These are phyloP conservation scores for Halocynthia aurantium DNA, from an alignment of 23 tunicate species.

Conservation along the genomic window DNA sequence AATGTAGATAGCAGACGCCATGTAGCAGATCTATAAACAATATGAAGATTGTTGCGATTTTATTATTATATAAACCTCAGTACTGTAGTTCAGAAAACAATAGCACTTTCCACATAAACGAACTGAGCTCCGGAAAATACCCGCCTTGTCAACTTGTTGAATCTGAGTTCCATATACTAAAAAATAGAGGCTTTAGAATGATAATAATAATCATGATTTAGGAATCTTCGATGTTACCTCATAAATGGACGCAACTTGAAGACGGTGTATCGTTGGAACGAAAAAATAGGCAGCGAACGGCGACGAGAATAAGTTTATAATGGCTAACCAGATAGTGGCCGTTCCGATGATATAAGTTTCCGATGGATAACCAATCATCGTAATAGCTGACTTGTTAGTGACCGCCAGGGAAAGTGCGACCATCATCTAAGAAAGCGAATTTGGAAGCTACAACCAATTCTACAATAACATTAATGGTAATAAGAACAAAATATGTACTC, in stretches of 20 bases:
- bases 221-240: slow-evolving; percentile 14
- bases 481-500: neutral
- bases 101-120: too few relatives aligned
- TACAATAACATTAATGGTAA: neutral
- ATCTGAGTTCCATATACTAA: neutral
- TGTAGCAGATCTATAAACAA: slow-evolving; percentile 1
- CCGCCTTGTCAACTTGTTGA: neutral
- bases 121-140: too few relatives aligned
- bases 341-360: slow-evolving; percentile 16
- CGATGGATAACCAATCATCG: slow-evolving; percentile 13
- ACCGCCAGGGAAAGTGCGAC: slow-evolving; percentile 10
- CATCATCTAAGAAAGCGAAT: neutral
- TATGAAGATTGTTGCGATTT: too few relatives aligned
- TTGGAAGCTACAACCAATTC: neutral
- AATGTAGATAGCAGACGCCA: slow-evolving; percentile 14
- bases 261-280: slow-evolving; percentile 3
- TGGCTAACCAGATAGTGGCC: slow-evolving; percentile 3
- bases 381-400: slow-evolving; percentile 13
- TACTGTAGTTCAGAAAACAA: too few relatives aligned
- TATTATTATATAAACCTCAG: too few relatives aligned
- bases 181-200: neutral
- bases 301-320: neutral
- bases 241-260: slow-evolving; percentile 3
- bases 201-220: neutral
- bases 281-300: slow-evolving; percentile 2